These are phyloP conservation scores for Strix aluco DNA, from an alignment of 2,113 vertebrate species.

Conservation along the genomic window DNA sequence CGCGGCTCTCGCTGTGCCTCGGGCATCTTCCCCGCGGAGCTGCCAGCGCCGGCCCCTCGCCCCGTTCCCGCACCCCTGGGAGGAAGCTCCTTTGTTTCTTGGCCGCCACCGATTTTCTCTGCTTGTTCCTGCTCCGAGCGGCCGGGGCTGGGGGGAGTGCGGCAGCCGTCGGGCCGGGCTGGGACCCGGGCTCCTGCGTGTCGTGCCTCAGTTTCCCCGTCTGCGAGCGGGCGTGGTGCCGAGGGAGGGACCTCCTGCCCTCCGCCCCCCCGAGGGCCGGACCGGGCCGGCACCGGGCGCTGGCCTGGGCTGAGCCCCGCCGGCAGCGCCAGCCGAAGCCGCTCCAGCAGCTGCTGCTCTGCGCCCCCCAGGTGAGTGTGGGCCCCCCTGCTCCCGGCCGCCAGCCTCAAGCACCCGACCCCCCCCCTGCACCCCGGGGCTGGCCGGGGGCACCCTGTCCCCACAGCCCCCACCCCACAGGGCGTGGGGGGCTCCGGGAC, in stretches of 20 bases:
- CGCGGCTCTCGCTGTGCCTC: too few relatives aligned
- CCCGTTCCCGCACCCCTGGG: neutral
- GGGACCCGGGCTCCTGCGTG: neutral
- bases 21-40: too few relatives aligned
- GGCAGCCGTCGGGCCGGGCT: fast-evolving
- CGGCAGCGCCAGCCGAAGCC: neutral
- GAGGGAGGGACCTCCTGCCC: neutral
- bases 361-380: neutral
- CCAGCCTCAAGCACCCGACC: fast-evolving
- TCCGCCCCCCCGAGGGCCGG: slow-evolving; percentile 18
- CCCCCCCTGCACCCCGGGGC: neutral
- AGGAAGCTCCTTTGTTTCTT: slow-evolving; percentile 38
- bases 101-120: neutral
- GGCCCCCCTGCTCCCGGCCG: neutral
- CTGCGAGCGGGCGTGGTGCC: neutral
- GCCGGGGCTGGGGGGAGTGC: neutral
- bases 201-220: slow-evolving; percentile 14
- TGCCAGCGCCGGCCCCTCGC: neutral
- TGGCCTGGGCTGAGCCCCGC: neutral
- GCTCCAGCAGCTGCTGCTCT: neutral
- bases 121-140: neutral
- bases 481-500: fast-evolving
- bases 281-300: neutral
- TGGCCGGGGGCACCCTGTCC: neutral
- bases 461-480: fast-evolving